Evolutionary conservation across 1,140 invertebrate genomes (phyloP), one percentile per base, ranked within the genome.

Genomic region (Anadara kagoshimensis): DNA sequence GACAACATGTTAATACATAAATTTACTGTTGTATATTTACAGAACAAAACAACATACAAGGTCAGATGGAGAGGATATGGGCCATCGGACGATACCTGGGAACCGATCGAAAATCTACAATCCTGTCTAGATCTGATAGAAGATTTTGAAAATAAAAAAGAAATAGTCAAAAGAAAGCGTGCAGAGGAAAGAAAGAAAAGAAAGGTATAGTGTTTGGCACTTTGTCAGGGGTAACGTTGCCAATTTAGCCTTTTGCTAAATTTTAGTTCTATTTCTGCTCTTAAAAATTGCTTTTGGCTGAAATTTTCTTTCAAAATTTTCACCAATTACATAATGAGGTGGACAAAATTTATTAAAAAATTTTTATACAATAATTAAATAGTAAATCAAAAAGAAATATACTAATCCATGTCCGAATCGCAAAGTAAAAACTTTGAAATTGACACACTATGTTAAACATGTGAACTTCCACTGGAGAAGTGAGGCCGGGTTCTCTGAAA

Each of bases 51-150:
- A 3, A 91, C 94, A 81, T 96, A 94, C 84, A 89, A 94, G 22
- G 94, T 96, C 0, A 90, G 94, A 73, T 96, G 95, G 95, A 94
- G 94, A 80, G 94, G 94, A 0, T 96, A 95, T 84, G 90, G 90
- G 49, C 90, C 92, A 45, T 91, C 92, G 64, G 91, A 91, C 69
- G 94, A 96, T 83, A 94, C 94, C 0, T 96, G 95, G 94, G 94
- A 95, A 84, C 92, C 93, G 0, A 93, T 94, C 80, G 92, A 92
- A 43, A 94, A 94, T 64, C 83, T 96, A 0, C 72, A 79, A 7
- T 77, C 79, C 10, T 87, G 86, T 66, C 72, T 81, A 56, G 85
- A 87, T 58, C 78, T 89, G 69, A 82, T 89, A 62, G 81, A 86
- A 61, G 84, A 85, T 18, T 86, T 77, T 62, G 66, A 85, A 49